phyloP scores from a whole-genome alignment of 2,888 invertebrate species.

The Cantharis rustica region DNA sequence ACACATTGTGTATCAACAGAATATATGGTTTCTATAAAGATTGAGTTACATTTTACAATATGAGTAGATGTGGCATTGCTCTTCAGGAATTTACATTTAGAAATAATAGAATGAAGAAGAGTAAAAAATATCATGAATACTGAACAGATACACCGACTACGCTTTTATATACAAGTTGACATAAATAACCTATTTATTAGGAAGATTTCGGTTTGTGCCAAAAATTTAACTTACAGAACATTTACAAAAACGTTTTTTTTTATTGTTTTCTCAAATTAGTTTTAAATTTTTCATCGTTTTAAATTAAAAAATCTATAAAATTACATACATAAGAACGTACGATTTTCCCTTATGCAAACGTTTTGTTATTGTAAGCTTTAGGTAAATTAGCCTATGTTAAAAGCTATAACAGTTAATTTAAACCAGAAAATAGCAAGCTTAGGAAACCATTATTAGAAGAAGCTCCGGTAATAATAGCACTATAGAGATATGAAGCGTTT shows the following conservation, averaged over 20 bases:
- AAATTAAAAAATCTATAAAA: too few relatives aligned
- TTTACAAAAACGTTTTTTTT: neutral
- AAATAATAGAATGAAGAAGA: conserved; percentile 32
- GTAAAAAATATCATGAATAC: conserved; percentile 28
- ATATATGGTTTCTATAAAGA: conserved; percentile 21
- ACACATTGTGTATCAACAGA: conserved; percentile 15
- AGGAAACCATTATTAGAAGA: conserved; percentile 29
- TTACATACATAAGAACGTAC: too few relatives aligned
- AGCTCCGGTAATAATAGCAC: conserved; percentile 23
- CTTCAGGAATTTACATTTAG: conserved; percentile 33
- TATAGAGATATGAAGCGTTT: conserved; percentile 23
- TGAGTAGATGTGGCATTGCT: conserved; percentile 31
- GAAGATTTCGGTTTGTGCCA: neutral
- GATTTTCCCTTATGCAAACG: conserved; percentile 7
- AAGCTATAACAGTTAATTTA: conserved; percentile 21
- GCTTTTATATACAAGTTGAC: conserved; percentile 26
- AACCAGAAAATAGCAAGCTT: conserved; percentile 24
- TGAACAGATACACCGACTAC: conserved; percentile 23
- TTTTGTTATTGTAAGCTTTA: conserved; percentile 18
- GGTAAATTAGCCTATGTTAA: conserved; percentile 24
- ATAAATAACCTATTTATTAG: conserved; percentile 10
- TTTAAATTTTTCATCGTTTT: neutral
- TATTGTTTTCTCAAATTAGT: neutral
- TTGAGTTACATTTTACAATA: conserved; percentile 36
- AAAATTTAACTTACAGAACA: neutral